Evolutionary conservation across 2,888 invertebrate species (phyloP), one percentile per base, ranked within the genome.

Genomic region (Scelioninae gen. 1): DNA sequence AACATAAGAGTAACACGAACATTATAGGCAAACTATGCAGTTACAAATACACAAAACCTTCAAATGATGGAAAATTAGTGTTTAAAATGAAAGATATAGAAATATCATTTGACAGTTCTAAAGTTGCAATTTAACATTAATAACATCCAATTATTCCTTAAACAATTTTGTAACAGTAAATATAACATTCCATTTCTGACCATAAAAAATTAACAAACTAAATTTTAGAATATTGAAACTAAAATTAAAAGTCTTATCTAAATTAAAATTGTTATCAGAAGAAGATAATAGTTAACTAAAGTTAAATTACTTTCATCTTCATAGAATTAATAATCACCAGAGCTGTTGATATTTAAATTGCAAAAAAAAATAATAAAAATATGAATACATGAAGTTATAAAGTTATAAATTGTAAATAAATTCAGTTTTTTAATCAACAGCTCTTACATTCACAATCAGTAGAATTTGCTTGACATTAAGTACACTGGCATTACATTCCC

Each of bases 381-480:
- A n/a, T n/a, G n/a, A n/a, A n/a, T n/a, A n/a, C n/a, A n/a, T n/a
- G n/a, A n/a, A n/a, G n/a, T n/a, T n/a, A n/a, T n/a, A n/a, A n/a
- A n/a, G n/a, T n/a, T n/a, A n/a, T n/a, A 5, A 43, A 43, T n/a
- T 11, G 5, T 11, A n/a, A 11, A n/a, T 43, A 43, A 43, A 43
- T 11, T 43, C 9, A 11, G 29, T 51, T 29, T 51, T 15, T 15
- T 55, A 43, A 60, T 47, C 45, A 45, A 63, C 34, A 53, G 40
- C 6, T 31, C 8, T 29, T 11, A 55, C 16, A 43, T 56, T 47
- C 32, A 31, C 29, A 34, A 45, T 9, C 38, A 53, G 62, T 63
- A 63, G 63, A 63, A 45, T 5, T 63, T 47, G 74, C 63, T 63
- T 72, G 29, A 31, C 45, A 60, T 31, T 31, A 56, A 10, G 53